phyloP scores from a whole-genome alignment of 2,113 vertebrate species.

The Dipodomys merriami region DNA sequence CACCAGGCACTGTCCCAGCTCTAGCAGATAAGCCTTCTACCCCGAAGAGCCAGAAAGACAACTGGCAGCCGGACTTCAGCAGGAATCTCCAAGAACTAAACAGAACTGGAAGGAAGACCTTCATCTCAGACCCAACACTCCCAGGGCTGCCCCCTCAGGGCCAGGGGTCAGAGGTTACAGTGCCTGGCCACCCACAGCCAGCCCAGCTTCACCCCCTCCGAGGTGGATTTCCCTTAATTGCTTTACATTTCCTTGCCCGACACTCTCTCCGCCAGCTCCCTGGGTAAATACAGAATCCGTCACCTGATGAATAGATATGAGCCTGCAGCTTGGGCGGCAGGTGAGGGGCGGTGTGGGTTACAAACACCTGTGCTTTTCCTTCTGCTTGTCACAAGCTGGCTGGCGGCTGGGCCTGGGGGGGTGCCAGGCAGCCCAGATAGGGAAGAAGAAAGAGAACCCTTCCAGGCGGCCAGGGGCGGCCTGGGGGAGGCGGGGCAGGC shows the following conservation, averaged over 20 bases:
- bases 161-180: not conserved
- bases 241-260: conserved; percentile 75
- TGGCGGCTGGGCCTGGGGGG: not conserved
- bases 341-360: conserved; percentile 59
- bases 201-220: conserved; percentile 41
- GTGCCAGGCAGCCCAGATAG: not conserved
- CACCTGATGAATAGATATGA: conserved; percentile 61
- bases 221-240: conserved; percentile 72
- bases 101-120: not conserved
- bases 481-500: too few species aligned
- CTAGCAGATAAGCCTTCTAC: not conserved
- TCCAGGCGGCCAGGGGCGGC: too few species aligned
- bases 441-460: not conserved
- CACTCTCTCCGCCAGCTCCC: conserved; percentile 76
- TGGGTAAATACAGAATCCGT: conserved; percentile 55
- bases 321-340: conserved; percentile 48
- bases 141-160: not conserved
- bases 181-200: not conserved
- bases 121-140: not conserved
- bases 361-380: conserved; percentile 57
- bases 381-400: not conserved
- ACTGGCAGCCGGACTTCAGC: not conserved
- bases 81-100: not conserved
- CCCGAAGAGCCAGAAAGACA: not conserved
- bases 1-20: not conserved